Base-by-base conservation (phyloP, 64 coral and sea anemone species). In the Montipora sp. region DNA sequence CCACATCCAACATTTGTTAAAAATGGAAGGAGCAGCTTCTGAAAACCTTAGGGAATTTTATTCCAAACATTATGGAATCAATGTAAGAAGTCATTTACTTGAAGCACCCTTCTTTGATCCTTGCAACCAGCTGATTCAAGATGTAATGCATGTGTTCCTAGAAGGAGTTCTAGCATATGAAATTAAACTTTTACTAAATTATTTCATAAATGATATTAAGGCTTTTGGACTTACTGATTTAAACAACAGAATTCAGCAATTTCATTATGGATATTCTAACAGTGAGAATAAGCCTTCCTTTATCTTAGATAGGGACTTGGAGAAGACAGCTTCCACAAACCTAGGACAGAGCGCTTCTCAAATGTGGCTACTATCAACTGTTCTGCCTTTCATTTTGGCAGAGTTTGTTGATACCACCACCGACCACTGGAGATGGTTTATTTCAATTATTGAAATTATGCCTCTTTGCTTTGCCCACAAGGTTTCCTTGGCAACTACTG, bases 61-160 rank as follows among this genome's bases (percentile, higher is more conserved):
- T 57, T 88, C 71, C 4, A 88, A 88, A 57, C 48, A 76, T 4
- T 58, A 11, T 71, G 88, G 88, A 7, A 71, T 90, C 9, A 80
- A 69, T 58, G 18, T 14, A 19, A 49, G 88, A 70, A 80, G 59
- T 14, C 12, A 80, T 12, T 77, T 95, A 3, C 23, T 44, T 11
- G 36, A 91, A 24, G 60, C 66, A 5, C 83, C 83, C 7, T 87
- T 19, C 48, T 87, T 87, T 87, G 74, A 77, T 24, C 49, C 60
- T 36, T 59, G 48, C 46, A 1, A 89, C 0, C 87, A 89, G 16
- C 36, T 89, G 22, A 22, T 53, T 2, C 50, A 77, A 43, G 87
- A 89, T 22, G 60, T 89, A 13, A 89, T 89, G 87, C 87, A 89
- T 16, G 51, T 89, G 2, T 89, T 89, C 23, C 19, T 89, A 1